These are phyloP conservation scores for Pachypanchax playfairii DNA, from an alignment of 2,113 vertebrate species.

Conservation along the genomic window DNA sequence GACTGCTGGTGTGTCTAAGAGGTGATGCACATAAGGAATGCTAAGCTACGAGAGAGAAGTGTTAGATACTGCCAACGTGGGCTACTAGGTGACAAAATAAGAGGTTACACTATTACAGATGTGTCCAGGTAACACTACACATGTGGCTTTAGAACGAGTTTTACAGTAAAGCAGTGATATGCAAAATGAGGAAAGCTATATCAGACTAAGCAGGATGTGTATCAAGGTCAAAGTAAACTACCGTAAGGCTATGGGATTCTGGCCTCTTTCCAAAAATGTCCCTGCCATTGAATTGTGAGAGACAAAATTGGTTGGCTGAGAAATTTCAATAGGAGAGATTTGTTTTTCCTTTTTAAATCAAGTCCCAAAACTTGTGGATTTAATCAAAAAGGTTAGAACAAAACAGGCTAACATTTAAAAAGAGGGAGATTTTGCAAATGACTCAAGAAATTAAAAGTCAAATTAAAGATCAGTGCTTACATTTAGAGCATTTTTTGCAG, in stretches of 20 bases:
- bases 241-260: slow-evolving; percentile 78
- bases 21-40: slow-evolving; percentile 70
- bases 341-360: not conserved
- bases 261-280: slow-evolving; percentile 78
- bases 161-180: slow-evolving; percentile 76
- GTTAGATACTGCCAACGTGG: slow-evolving; percentile 77
- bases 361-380: slow-evolving; percentile 40
- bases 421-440: slow-evolving; percentile 1
- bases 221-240: slow-evolving; percentile 80
- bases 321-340: slow-evolving; percentile 29
- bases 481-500: slow-evolving; percentile 95
- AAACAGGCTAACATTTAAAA: slow-evolving; percentile 18
- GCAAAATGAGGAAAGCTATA: slow-evolving; percentile 72
- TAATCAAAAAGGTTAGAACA: slow-evolving; percentile 53
- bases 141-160: slow-evolving; percentile 70
- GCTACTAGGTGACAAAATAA: slow-evolving; percentile 73
- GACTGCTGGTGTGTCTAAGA: slow-evolving; percentile 71
- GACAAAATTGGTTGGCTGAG: slow-evolving; percentile 71
- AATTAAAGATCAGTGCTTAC: slow-evolving; percentile 80
- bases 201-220: slow-evolving; percentile 73
- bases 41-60: slow-evolving; percentile 73
- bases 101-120: slow-evolving; percentile 69
- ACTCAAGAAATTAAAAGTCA: slow-evolving; percentile 3
- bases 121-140: slow-evolving; percentile 71
- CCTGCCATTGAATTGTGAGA: slow-evolving; percentile 78